phyloP scores from a whole-genome alignment of 2,797 vertebrate species.

The Periparus ater region DNA sequence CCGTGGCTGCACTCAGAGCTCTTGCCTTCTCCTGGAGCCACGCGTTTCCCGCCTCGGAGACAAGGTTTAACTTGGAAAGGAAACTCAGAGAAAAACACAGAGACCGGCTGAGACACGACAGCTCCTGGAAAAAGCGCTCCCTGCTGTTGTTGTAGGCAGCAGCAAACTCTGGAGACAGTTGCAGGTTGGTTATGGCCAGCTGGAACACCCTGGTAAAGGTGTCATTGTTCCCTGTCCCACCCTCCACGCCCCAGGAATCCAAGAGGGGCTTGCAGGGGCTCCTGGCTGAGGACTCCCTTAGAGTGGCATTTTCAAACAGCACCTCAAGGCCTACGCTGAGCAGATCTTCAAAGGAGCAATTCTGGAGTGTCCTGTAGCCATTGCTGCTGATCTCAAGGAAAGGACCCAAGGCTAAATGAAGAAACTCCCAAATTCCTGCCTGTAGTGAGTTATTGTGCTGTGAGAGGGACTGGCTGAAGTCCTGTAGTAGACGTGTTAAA shows the following conservation, averaged over 20 bases:
- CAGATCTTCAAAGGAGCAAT: background rate
- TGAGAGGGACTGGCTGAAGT: background rate
- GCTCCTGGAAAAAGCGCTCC: slow-evolving; percentile 8
- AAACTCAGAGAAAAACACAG: background rate
- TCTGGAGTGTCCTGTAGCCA: background rate
- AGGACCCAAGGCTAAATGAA: background rate
- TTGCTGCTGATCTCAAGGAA: slow-evolving; percentile 8
- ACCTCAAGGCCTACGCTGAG: background rate
- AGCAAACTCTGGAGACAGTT: slow-evolving; percentile 47
- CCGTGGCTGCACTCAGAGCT: background rate
- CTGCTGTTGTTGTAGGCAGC: slow-evolving; percentile 13
- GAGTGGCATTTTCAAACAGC: slow-evolving; percentile 55
- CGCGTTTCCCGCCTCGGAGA: background rate
- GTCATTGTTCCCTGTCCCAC: background rate
- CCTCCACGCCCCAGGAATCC: background rate
- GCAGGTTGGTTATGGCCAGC: slow-evolving; percentile 25
- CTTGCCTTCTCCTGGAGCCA: slow-evolving; percentile 37
- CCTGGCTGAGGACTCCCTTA: background rate
- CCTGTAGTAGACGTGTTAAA: slow-evolving; percentile 21
- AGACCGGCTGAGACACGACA: slow-evolving; percentile 31
- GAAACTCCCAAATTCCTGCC: background rate
- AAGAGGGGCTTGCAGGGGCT: slow-evolving; percentile 51
- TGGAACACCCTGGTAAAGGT: slow-evolving; percentile 44
- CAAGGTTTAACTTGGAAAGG: slow-evolving; percentile 13
- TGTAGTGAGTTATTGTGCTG: background rate